Evolutionary conservation across 2,888 invertebrate genomes (phyloP), one percentile per base, ranked within the genome.

Genomic region (Hirtodrosophila cameraria): DNA sequence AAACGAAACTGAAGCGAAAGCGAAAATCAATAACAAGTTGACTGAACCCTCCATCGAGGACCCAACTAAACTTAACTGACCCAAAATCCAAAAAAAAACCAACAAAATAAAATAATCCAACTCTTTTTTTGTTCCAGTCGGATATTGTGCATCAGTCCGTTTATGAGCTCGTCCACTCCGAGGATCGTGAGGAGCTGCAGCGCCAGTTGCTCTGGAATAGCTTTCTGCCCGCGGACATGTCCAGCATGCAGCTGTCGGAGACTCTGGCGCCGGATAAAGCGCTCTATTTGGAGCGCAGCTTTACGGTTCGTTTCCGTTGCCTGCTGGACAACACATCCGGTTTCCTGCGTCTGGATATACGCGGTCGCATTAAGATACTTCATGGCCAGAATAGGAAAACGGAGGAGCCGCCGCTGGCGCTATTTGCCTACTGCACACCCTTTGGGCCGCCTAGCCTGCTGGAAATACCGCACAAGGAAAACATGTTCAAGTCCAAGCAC

Each of bases 401-500:
- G 3, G 97, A 97, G 90, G 97, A 97, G 80, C 97, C 98, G 1
- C 98, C 98, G 0, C 89, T 99, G 89, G 99, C 97, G 1, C 92
- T 99, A 48, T 99, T 99, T 89, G 99, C 99, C 65, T 96, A 99
- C 54, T 99, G 99, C 92, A 99, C 99, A 2, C 99, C 99, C 0
- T 99, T 99, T 88, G 99, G 99, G 0, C 99, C 99, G 9, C 98
- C 99, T 15, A 98, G 98, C 55, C 92, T 99, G 46, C 93, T 99
- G 55, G 99, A 99, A 91, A 96, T 98, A 75, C 98, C 99, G 3
- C 97, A 99, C 89, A 98, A 99, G 90, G 99, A 99, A 92, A 97
- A 99, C 83, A 99, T 99, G 96, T 98, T 99, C 92, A 99, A 99
- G 92, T 98, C 98, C 90, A 99, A 99, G 92, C 99, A 99, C 92